Conservation (phyloP, 1,140 invertebrate genomes). For the Pogonomyrmex barbatus region DNA sequence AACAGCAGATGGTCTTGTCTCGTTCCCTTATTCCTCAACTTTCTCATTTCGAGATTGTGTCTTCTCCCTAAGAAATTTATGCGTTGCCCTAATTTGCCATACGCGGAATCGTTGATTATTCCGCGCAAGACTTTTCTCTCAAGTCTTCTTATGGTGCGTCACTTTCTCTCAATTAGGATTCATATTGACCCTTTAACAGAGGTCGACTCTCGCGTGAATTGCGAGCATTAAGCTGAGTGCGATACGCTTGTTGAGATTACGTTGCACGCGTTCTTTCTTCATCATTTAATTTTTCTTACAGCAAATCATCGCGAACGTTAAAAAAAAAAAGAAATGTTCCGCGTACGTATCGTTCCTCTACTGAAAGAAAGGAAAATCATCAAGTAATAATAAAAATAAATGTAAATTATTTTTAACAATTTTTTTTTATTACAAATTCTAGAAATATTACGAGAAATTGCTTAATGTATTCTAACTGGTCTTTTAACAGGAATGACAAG, state of each 20-base stretch:
- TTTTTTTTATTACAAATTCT: too few relatives aligned
- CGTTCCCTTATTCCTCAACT: background rate
- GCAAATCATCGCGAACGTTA: background rate
- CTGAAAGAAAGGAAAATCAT: background rate
- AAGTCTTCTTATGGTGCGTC: constrained; percentile 14
- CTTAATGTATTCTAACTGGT: background rate
- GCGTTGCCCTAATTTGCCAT: background rate
- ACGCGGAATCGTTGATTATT: constrained; percentile 10
- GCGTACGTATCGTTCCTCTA: background rate
- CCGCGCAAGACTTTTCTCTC: constrained; percentile 44
- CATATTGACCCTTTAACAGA: constrained; percentile 64
- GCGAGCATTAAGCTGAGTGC: constrained; percentile 32
- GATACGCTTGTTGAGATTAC: constrained; percentile 48
- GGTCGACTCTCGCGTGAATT: constrained; percentile 45
- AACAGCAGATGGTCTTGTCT: background rate
- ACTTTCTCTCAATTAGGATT: constrained; percentile 57
- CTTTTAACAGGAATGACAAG: background rate
- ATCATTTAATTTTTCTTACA: background rate
- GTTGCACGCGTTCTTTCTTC: constrained; percentile 4
- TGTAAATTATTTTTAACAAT: too few relatives aligned
- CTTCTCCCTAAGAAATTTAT: background rate
- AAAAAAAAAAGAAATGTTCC: background rate
- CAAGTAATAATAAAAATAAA: too few relatives aligned
- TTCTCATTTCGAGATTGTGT: background rate
- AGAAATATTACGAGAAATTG: background rate